Percentiles rank a stretch among this genome's conserved stretches.
These are phyloP conservation scores for Tetraneura akinire DNA, from an alignment of 1,140 invertebrate species.

Conservation along the genomic window DNA sequence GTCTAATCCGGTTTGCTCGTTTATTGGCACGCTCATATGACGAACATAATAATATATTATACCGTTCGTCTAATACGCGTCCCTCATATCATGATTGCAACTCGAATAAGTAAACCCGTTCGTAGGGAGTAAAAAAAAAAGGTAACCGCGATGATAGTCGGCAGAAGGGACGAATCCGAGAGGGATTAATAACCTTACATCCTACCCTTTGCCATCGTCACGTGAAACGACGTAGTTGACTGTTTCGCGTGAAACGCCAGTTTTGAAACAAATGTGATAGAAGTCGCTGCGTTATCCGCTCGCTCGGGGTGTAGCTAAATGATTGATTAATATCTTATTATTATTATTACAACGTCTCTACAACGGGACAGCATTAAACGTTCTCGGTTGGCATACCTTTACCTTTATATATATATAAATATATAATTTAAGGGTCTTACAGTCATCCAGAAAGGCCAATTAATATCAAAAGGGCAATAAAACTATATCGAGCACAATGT, in stretches of 20 bases:
- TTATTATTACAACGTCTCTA: conserved; percentile 31
- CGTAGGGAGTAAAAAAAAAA: neutral
- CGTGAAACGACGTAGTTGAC: neutral
- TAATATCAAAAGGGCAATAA: neutral
- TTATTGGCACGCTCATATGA: neutral
- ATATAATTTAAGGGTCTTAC: neutral
- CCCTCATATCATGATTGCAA: too few species aligned
- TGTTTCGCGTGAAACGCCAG: conserved; percentile 25
- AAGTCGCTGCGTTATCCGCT: conserved; percentile 18
- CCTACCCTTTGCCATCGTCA: too few species aligned
- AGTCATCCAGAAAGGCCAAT: neutral
- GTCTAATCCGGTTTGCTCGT: conserved; percentile 10
- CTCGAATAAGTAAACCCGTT: too few species aligned
- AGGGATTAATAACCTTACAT: conserved; percentile 14
- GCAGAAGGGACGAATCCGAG: conserved; percentile 1
- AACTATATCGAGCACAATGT: conserved; percentile 8
- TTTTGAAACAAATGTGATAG: conserved; percentile 35
- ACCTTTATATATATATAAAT: too few species aligned
- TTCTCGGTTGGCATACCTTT: conserved; percentile 31
- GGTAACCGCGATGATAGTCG: too few species aligned
- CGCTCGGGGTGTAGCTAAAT: conserved; percentile 28
- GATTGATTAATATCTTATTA: conserved; percentile 46
- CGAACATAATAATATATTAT: neutral
- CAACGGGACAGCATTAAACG: conserved; percentile 34
- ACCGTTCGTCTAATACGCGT: too few species aligned